phyloP scores from a whole-genome alignment of 1,140 invertebrate genomes.

The Papilio aristodemus region DNA sequence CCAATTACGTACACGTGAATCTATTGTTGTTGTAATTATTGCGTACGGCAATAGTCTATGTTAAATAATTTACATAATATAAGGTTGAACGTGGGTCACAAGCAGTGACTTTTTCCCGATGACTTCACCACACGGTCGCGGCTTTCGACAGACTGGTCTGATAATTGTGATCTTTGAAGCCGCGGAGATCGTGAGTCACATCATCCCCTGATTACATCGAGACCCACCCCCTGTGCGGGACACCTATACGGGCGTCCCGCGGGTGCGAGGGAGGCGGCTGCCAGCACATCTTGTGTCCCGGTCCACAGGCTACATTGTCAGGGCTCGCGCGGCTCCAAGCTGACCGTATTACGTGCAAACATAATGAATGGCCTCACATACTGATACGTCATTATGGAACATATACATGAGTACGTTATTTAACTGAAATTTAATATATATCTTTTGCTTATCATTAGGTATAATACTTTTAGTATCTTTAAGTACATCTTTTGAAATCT shows the following conservation, averaged over 20 bases:
- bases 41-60: neutral
- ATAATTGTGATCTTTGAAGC: constrained; percentile 80
- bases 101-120: constrained; percentile 58
- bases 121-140: constrained; percentile 71
- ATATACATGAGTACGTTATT: too few species aligned
- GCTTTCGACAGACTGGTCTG: constrained; percentile 79
- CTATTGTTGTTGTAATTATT: neutral
- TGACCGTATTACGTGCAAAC: constrained; percentile 63
- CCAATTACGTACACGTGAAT: constrained; percentile 1
- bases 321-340: constrained; percentile 62
- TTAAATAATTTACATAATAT: constrained; percentile 28
- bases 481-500: too few species aligned
- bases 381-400: constrained; percentile 31
- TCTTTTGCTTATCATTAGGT: too few species aligned
- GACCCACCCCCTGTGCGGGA: constrained; percentile 73
- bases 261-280: constrained; percentile 55
- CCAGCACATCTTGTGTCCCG: constrained; percentile 74
- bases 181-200: constrained; percentile 79
- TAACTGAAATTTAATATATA: too few species aligned
- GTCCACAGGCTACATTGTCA: constrained; percentile 80
- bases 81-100: neutral
- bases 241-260: constrained; percentile 36
- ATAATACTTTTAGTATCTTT: too few species aligned
- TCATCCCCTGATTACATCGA: constrained; percentile 79
- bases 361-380: constrained; percentile 46